These are phyloP conservation scores for Spodoptera exigua DNA, from an alignment of 2,888 invertebrate genomes.

Conservation along the genomic window DNA sequence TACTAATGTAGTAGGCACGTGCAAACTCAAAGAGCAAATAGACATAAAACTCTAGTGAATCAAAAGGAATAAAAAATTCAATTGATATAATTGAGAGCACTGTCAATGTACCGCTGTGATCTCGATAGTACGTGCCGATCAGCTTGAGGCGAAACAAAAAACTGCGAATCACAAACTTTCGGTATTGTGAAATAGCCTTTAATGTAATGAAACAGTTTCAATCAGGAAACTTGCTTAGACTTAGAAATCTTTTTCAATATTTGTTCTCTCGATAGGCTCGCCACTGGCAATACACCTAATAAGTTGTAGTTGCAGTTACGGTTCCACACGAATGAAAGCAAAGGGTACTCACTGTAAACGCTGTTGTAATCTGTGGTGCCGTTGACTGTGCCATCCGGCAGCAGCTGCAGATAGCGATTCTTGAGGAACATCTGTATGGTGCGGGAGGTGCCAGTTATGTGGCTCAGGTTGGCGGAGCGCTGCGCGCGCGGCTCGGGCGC, in stretches of 20 bases:
- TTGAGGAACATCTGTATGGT: constrained; percentile 96
- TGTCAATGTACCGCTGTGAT: constrained; percentile 50
- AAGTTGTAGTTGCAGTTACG: too few relatives aligned
- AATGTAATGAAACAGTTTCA: constrained; percentile 8
- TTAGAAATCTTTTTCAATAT: neutral
- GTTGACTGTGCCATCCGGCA: constrained; percentile 95
- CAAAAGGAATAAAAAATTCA: constrained; percentile 45
- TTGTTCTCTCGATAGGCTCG: too few relatives aligned
- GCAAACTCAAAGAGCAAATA: constrained; percentile 33
- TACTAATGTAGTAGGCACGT: constrained; percentile 18
- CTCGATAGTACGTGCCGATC: constrained; percentile 35
- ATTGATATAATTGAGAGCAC: constrained; percentile 47
- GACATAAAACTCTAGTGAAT: constrained; percentile 25
- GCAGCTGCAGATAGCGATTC: constrained; percentile 94
- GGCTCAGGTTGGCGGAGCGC: constrained; percentile 94
- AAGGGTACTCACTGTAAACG: constrained; percentile 93
- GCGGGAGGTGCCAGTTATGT: constrained; percentile 93
- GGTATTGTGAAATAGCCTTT: constrained; percentile 36
- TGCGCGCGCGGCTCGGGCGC: constrained; percentile 90
- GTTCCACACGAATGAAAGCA: neutral
- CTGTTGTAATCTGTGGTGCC: constrained; percentile 94
- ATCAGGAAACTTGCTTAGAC: neutral
- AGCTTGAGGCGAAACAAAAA: constrained; percentile 24
- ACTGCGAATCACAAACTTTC: constrained; percentile 9
- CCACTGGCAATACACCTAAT: too few relatives aligned